Evolutionary conservation across 2,888 invertebrate species (phyloP).

Genomic region (Chaetogeoica ovagalla): DNA sequence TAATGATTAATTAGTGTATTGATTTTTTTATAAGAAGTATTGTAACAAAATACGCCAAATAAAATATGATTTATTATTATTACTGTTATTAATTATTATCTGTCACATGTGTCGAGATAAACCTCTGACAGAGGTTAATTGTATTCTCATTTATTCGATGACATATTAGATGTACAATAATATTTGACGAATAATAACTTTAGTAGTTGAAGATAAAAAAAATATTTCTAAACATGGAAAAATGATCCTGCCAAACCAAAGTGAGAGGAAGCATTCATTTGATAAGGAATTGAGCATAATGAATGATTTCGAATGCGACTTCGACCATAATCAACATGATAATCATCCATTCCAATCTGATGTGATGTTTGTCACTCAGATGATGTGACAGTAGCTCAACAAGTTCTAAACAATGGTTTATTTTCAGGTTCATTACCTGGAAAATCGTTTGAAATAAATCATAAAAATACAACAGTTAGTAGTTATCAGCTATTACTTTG

Average conservation of each 20-base stretch:
- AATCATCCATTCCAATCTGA: conserved; percentile 95
- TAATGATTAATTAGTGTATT: not conserved
- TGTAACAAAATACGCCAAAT: not conserved
- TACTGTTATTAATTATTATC: not conserved
- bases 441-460: conserved; percentile 19
- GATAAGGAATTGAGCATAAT: conserved; percentile 60
- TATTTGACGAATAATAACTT: not conserved
- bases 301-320: conserved; percentile 82
- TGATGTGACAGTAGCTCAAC: conserved; percentile 86
- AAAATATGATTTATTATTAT: not conserved
- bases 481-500: conserved; percentile 63
- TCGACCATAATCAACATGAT: conserved; percentile 94
- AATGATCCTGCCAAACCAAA: not conserved
- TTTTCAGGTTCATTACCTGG: conserved; percentile 91
- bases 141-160: not conserved
- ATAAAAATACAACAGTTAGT: not conserved
- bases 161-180: not conserved
- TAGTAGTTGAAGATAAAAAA: no score
- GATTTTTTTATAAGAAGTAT: not conserved
- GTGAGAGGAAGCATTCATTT: not conserved
- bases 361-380: conserved; percentile 89
- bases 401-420: conserved; percentile 91
- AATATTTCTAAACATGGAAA: no score
- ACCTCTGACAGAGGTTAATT: no score
- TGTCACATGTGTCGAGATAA: no score